Conservation (phyloP, 1,140 invertebrate species). For the Archivesica marissinica region DNA sequence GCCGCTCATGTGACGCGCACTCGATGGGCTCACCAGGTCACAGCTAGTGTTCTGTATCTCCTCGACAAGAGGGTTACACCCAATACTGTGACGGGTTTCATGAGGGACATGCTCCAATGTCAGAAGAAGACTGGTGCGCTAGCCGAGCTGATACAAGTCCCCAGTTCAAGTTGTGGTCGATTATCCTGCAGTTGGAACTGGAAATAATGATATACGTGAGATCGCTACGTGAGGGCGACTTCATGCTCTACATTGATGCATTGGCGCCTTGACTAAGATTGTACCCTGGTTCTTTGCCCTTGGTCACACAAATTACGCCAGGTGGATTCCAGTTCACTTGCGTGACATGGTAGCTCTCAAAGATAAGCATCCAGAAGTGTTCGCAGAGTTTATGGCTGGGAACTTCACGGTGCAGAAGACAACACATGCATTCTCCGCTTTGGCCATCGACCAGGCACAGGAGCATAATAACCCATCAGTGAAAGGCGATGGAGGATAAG, state of each 20-base stretch:
- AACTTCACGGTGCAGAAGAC: conserved; percentile 35
- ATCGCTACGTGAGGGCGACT: background rate
- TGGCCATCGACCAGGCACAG: conserved; percentile 72
- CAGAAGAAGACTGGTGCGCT: background rate
- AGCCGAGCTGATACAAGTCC: background rate
- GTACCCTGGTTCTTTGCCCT: conserved; percentile 69
- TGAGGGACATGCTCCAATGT: background rate
- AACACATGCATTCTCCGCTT: conserved; percentile 38
- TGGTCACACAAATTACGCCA: conserved; percentile 71
- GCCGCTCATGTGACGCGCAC: conserved; percentile 58
- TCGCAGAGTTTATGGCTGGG: background rate
- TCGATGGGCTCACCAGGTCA: conserved; percentile 62
- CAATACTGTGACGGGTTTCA: conserved; percentile 2
- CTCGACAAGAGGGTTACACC: too few species aligned
- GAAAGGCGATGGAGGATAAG: conserved; percentile 70
- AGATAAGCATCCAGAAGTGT: background rate
- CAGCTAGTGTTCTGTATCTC: conserved; percentile 3
- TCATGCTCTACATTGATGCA: conserved; percentile 63
- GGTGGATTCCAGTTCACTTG: conserved; percentile 70
- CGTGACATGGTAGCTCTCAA: conserved; percentile 56
- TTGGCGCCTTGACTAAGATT: conserved; percentile 58
- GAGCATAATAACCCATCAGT: conserved; percentile 63
- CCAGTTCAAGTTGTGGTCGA: background rate
- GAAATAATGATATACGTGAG: conserved; percentile 32
- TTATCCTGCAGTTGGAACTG: conserved; percentile 28